phyloP scores from a whole-genome alignment of 2,797 vertebrate species.

The Cossypha caffra region DNA sequence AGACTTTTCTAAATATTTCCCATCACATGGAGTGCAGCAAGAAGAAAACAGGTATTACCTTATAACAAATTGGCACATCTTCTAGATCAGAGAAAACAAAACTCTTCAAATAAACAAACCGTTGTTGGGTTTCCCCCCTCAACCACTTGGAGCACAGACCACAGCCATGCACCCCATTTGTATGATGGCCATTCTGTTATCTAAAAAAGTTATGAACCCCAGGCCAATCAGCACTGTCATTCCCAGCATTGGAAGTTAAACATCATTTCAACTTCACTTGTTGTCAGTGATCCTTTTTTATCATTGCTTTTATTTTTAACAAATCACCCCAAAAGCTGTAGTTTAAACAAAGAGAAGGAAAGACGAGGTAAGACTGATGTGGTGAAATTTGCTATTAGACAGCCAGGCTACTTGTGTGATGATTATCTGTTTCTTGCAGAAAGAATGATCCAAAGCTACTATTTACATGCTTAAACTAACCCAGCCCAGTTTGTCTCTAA shows the following conservation, averaged over 20 bases:
- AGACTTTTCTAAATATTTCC: background rate
- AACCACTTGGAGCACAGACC: background rate
- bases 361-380: rapidly evolving
- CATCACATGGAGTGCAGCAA: background rate
- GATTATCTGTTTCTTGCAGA: background rate
- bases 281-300: background rate
- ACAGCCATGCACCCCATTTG: background rate
- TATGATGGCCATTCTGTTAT: background rate
- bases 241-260: background rate
- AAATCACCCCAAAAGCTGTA: background rate
- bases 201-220: background rate
- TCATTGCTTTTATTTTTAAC: background rate
- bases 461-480: background rate
- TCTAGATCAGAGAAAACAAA: background rate
- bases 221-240: background rate
- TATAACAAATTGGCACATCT: background rate
- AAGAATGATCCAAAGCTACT: background rate
- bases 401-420: background rate
- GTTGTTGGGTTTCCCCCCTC: background rate
- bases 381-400: background rate
- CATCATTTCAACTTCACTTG: background rate
- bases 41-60: background rate
- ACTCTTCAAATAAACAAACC: background rate
- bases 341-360: background rate
- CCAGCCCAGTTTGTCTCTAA: background rate